phyloP scores from a whole-genome alignment of 2,888 invertebrate genomes.

The Eilema griseolum region DNA sequence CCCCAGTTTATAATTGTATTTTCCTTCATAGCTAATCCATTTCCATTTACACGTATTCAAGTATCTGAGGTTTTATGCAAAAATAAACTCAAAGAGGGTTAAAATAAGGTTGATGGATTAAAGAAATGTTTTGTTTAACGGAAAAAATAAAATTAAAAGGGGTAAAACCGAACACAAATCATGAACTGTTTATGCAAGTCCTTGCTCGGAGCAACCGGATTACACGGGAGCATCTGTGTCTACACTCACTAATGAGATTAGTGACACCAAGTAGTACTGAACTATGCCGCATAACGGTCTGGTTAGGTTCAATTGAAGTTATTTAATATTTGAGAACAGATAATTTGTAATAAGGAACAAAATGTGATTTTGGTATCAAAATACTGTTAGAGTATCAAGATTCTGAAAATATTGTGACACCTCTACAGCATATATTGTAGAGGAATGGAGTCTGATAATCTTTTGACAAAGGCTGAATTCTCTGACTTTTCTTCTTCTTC shows the following conservation, averaged over 20 bases:
- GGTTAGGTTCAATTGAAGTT: constrained; percentile 55
- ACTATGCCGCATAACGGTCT: constrained; percentile 52
- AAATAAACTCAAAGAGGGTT: constrained; percentile 4
- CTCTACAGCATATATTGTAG: no score
- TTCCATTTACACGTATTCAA: constrained; percentile 53
- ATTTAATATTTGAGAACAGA: constrained; percentile 32
- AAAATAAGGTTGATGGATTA: constrained; percentile 34
- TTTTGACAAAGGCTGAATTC: no score
- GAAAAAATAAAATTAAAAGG: constrained; percentile 52
- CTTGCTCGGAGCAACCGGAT: constrained; percentile 66
- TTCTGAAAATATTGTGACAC: no score
- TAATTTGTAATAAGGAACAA: constrained; percentile 8
- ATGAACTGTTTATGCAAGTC: constrained; percentile 74
- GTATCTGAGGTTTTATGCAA: constrained; percentile 28
- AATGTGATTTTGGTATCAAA: background rate
- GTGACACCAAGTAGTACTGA: constrained; percentile 65
- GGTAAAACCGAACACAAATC: constrained; percentile 64
- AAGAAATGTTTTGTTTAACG: constrained; percentile 14
- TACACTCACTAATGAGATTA: constrained; percentile 77
- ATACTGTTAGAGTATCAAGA: background rate
- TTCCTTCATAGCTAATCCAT: constrained; percentile 51
- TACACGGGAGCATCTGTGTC: constrained; percentile 75
- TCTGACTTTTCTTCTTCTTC: no score
- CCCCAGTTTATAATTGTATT: constrained; percentile 50
- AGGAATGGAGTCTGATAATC: background rate